A percentile compares a stretch with the other conserved stretches of the same genome.
phyloP scores from a whole-genome alignment of 1,140 invertebrate genomes.

The Melanaphis sacchari region DNA sequence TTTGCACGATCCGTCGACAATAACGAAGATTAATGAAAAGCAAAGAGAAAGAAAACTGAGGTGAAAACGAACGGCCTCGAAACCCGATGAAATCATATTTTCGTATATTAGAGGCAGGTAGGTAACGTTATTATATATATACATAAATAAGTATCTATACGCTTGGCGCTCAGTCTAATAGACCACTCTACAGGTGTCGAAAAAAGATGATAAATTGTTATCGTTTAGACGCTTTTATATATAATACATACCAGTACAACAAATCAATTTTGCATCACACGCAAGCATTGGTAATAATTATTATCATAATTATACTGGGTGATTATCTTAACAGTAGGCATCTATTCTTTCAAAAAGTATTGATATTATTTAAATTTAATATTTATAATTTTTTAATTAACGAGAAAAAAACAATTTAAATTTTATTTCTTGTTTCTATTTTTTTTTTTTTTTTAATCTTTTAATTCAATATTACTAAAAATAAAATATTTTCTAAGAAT shows the following conservation, averaged over 20 bases:
- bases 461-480: neutral
- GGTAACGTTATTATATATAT: neutral
- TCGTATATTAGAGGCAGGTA: neutral
- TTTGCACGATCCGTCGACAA: neutral
- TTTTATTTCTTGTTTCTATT: too few relatives aligned
- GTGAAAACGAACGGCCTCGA: neutral
- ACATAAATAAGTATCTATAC: neutral
- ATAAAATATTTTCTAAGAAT: neutral
- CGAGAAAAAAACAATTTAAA: too few relatives aligned
- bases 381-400: neutral
- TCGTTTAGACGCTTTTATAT: neutral
- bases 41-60: neutral
- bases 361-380: neutral
- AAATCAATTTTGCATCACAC: neutral
- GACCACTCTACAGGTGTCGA: neutral
- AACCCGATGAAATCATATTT: neutral
- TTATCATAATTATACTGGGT: neutral
- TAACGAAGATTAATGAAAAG: conserved; percentile 9
- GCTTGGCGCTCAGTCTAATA: neutral
- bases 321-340: neutral
- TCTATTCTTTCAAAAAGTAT: neutral
- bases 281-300: neutral
- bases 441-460: neutral
- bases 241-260: neutral
- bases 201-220: conserved; percentile 11